Percentiles rank a stretch among this genome's conserved stretches.
Conservation (phyloP, 2,888 invertebrate species). For the Eupeodes luniger region DNA sequence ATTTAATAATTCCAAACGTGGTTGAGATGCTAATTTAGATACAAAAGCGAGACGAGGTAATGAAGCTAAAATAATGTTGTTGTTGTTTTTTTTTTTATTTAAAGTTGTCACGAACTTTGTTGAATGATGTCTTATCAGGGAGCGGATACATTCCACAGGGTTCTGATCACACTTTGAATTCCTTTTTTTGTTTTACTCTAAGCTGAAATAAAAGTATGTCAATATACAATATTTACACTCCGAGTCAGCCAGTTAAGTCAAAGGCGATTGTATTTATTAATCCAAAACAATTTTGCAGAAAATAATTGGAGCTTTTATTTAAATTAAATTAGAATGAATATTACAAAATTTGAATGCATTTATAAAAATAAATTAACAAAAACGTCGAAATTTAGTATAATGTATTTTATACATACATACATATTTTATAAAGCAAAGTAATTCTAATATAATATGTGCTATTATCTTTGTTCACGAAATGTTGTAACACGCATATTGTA, state of each 20-base stretch:
- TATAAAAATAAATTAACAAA: no score
- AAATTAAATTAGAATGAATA: no score
- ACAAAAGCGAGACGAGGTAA: conserved; percentile 1
- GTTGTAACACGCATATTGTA: no score
- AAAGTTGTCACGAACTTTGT: conserved; percentile 38
- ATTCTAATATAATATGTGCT: no score
- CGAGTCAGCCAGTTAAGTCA: neutral
- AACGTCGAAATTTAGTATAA: no score
- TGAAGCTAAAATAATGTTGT: neutral
- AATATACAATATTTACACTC: neutral
- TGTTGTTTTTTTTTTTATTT: conserved; percentile 22
- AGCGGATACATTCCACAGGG: neutral
- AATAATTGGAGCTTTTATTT: no score
- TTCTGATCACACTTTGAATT: neutral
- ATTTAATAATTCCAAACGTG: conserved; percentile 17
- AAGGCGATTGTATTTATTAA: no score
- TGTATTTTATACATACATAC: no score
- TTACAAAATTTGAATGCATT: no score
- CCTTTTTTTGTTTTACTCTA: neutral
- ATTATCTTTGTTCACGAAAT: no score
- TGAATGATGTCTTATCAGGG: conserved; percentile 27
- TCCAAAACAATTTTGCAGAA: no score
- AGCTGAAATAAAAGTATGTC: neutral
- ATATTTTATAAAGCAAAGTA: no score
- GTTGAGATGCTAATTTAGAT: conserved; percentile 22